These are phyloP conservation scores for Patagioenas fasciata DNA, from an alignment of 2,113 vertebrate genomes.

Conservation along the genomic window DNA sequence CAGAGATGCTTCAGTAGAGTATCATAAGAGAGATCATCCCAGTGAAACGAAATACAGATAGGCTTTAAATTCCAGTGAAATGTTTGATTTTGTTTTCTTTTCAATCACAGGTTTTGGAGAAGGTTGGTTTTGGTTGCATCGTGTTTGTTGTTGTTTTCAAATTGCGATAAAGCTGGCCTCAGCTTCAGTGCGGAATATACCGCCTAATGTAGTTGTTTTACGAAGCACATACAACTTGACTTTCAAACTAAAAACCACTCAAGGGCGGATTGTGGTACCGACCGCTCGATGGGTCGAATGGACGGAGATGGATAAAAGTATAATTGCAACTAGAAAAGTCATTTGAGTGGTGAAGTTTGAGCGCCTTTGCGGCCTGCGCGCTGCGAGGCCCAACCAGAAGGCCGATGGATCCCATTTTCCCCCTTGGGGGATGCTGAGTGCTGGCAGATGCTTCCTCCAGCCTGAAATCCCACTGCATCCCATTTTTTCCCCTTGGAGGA, in stretches of 20 bases:
- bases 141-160: neutral
- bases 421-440: neutral
- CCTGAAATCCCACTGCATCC: neutral
- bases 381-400: neutral
- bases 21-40: neutral
- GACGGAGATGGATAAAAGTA: neutral
- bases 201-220: neutral
- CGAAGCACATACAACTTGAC: neutral
- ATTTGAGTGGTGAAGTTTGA: no score
- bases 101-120: neutral
- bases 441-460: neutral
- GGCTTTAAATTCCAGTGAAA: neutral
- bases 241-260: neutral
- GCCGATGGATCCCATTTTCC: neutral
- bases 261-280: neutral
- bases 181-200: neutral
- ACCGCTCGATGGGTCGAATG: neutral
- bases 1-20: neutral
- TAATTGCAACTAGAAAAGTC: neutral
- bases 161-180: neutral
- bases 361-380: rapidly evolving
- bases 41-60: neutral
- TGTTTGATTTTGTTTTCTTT: neutral
- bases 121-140: neutral
- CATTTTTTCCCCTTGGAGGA: neutral